phyloP scores from a whole-genome alignment of 2,888 invertebrate species.

The Julus scandinavius region DNA sequence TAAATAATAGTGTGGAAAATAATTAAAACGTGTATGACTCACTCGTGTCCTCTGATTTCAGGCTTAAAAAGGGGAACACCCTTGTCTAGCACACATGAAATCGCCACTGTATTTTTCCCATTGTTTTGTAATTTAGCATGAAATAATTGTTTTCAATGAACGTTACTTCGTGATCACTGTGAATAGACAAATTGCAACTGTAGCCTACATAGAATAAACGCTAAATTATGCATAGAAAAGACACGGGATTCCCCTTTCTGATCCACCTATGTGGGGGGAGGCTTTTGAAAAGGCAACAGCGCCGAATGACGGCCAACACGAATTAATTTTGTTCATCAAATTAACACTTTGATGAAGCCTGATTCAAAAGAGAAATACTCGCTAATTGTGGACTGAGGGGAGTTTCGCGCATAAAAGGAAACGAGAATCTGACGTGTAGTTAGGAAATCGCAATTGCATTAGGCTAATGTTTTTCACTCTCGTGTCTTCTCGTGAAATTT shows the following conservation, averaged over 20 bases:
- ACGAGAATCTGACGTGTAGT: not conserved
- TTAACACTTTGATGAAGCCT: slow-evolving; percentile 41
- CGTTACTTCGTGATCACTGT: not conserved
- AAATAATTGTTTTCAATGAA: slow-evolving; percentile 16
- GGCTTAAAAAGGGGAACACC: not conserved
- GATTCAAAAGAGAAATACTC: slow-evolving; percentile 29
- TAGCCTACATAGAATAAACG: not conserved
- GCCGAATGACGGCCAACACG: slow-evolving; percentile 23
- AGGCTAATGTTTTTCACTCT: not conserved
- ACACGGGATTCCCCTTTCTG: not conserved
- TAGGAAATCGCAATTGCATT: not conserved
- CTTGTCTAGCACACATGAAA: not conserved
- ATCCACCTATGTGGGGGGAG: not conserved
- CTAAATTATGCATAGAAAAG: slow-evolving; percentile 19
- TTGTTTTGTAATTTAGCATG: not conserved
- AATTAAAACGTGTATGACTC: too few relatives aligned
- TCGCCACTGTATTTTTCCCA: not conserved
- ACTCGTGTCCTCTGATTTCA: too few relatives aligned
- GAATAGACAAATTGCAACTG: not conserved
- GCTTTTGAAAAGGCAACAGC: slow-evolving; percentile 25
- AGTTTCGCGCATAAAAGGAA: slow-evolving; percentile 1
- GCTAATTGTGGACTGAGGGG: slow-evolving; percentile 35
- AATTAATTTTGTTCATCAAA: slow-evolving; percentile 39
- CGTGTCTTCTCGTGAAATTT: not conserved
- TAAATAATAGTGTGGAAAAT: too few relatives aligned